Percentiles rank a stretch among this genome's conserved stretches.
phyloP scores from a whole-genome alignment of 2,888 invertebrate genomes.

The Drosophila atroscutellata region DNA sequence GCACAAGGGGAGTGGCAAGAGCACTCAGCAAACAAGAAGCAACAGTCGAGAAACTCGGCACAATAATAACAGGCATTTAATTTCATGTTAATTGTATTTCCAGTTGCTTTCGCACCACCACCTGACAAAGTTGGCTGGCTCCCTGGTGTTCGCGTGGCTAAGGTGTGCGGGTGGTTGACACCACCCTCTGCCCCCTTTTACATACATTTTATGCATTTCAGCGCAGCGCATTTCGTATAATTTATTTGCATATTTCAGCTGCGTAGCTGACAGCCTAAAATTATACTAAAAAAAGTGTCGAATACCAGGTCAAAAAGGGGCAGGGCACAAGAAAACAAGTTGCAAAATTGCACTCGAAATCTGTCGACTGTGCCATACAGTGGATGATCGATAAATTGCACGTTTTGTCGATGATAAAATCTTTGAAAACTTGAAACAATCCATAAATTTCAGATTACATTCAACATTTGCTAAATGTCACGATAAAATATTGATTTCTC shows the following conservation, averaged over 20 bases:
- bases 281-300: constrained; percentile 74
- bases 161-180: background rate
- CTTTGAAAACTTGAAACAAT: background rate
- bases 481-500: background rate
- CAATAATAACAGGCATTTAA: constrained; percentile 71
- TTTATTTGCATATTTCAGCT: constrained; percentile 73
- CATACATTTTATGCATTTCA: constrained; percentile 56
- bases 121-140: no score
- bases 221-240: constrained; percentile 47
- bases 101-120: background rate
- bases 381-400: background rate
- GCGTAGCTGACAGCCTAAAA: constrained; percentile 68
- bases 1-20: constrained; percentile 14
- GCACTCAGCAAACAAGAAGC: constrained; percentile 15
- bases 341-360: background rate
- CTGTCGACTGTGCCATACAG: constrained; percentile 2
- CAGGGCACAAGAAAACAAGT: background rate
- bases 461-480: background rate
- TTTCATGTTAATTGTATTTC: constrained; percentile 72
- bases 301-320: constrained; percentile 48
- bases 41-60: constrained; percentile 17
- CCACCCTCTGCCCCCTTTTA: background rate
- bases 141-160: background rate
- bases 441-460: background rate
- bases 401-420: background rate